Percentiles rank a stretch among this genome's conserved stretches.
Conservation (phyloP, 2,113 vertebrate genomes). For the Rhinopithecus roxellana region DNA sequence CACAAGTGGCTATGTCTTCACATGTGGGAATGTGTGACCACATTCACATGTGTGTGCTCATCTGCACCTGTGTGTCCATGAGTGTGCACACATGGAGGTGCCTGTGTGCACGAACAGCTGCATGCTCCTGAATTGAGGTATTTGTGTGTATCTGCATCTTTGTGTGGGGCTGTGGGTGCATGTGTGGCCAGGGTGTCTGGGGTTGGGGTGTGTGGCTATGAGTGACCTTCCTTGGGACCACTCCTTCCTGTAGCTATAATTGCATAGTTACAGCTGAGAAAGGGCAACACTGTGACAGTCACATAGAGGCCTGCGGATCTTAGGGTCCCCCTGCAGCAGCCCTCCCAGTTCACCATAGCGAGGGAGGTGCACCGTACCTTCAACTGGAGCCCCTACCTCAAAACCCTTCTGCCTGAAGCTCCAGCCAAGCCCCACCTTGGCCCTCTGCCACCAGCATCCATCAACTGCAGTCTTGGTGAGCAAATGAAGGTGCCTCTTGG, state of each 20-base stretch:
- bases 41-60: no score
- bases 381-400: background rate
- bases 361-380: background rate
- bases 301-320: background rate
- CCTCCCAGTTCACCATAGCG: no score
- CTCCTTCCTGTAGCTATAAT: no score
- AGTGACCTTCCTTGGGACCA: background rate
- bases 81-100: background rate
- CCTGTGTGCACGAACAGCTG: accelerated
- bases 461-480: background rate
- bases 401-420: background rate
- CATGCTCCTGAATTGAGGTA: background rate
- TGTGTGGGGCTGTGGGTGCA: background rate
- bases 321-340: background rate
- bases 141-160: background rate
- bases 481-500: background rate
- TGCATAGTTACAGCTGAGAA: background rate
- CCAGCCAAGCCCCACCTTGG: background rate
- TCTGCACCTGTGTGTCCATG: no score
- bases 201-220: accelerated
- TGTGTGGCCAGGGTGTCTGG: background rate
- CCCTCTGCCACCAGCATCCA: background rate
- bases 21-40: no score
- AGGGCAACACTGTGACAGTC: background rate
- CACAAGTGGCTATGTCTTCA: background rate